phyloP scores from a whole-genome alignment of 2,888 invertebrate genomes.

The Rhingia campestris region DNA sequence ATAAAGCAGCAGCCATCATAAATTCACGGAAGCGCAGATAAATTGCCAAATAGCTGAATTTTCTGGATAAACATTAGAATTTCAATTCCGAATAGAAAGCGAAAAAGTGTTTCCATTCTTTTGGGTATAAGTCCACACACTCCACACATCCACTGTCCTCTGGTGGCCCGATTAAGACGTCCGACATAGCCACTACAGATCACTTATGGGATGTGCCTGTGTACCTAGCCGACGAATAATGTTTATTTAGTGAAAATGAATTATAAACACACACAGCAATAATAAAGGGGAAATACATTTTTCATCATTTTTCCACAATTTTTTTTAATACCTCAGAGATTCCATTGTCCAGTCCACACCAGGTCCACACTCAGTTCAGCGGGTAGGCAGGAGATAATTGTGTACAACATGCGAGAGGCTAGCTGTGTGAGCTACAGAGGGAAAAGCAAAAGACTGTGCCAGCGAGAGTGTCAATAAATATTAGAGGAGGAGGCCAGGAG shows the following conservation, averaged over 20 bases:
- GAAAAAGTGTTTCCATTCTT: slow-evolving; percentile 48
- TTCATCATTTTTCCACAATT: slow-evolving; percentile 27
- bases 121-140: not conserved
- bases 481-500: slow-evolving; percentile 1
- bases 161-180: slow-evolving; percentile 41
- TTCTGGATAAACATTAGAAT: slow-evolving; percentile 48
- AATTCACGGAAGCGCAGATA: slow-evolving; percentile 54
- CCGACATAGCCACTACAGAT: slow-evolving; percentile 50
- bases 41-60: slow-evolving; percentile 53
- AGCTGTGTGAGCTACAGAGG: not conserved
- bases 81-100: slow-evolving; percentile 23
- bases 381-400: slow-evolving; percentile 1
- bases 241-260: slow-evolving; percentile 70
- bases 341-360: slow-evolving; percentile 58
- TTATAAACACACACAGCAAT: slow-evolving; percentile 68
- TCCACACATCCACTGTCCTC: slow-evolving; percentile 54
- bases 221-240: slow-evolving; percentile 42
- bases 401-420: not conserved
- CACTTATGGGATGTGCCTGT: slow-evolving; percentile 62
- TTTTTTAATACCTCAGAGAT: slow-evolving; percentile 38
- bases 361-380: not conserved
- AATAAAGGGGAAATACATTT: slow-evolving; percentile 46
- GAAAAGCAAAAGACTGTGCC: not conserved
- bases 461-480: slow-evolving; percentile 46
- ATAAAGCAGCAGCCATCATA: slow-evolving; percentile 41